Conservation (phyloP, 2,797 vertebrate genomes). For the Gymnothorax javanicus region DNA sequence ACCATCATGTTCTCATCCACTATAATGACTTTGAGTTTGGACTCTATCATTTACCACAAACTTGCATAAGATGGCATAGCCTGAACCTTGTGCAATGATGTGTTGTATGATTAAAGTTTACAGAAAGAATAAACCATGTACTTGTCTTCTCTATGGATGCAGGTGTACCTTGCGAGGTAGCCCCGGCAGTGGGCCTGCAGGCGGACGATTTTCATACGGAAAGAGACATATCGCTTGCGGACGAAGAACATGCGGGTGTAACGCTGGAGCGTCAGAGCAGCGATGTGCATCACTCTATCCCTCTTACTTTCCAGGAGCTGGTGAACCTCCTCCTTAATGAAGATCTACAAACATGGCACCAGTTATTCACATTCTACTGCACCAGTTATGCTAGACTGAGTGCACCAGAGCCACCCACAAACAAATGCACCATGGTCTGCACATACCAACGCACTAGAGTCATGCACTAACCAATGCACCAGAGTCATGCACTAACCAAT, state of each 20-base stretch:
- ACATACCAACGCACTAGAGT: background rate
- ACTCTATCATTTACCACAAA: too few species aligned
- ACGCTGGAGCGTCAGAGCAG: slow-evolving; percentile 85
- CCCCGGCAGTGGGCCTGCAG: slow-evolving; percentile 81
- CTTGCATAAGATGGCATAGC: too few species aligned
- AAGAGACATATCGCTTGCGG: slow-evolving; percentile 76
- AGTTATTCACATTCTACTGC: background rate
- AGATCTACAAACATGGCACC: slow-evolving; percentile 75
- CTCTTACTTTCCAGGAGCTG: slow-evolving; percentile 89
- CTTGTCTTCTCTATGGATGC: background rate
- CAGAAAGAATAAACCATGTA: too few species aligned
- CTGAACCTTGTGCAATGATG: too few species aligned
- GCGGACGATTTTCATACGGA: slow-evolving; percentile 71
- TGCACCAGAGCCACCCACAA: background rate
- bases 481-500: background rate
- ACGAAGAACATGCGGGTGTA: slow-evolving; percentile 79
- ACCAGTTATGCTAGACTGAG: too few species aligned
- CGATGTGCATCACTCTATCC: slow-evolving; percentile 79
- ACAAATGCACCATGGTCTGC: background rate
- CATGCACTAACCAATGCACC: background rate
- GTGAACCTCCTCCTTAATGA: slow-evolving; percentile 90
- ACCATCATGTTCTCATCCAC: too few species aligned
- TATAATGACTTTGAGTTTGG: too few species aligned
- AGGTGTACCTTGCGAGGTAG: slow-evolving; percentile 79
- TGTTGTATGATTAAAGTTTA: too few species aligned